These are phyloP conservation scores for Lasioglossum baleicum DNA, from an alignment of 1,140 invertebrate species.

Conservation along the genomic window DNA sequence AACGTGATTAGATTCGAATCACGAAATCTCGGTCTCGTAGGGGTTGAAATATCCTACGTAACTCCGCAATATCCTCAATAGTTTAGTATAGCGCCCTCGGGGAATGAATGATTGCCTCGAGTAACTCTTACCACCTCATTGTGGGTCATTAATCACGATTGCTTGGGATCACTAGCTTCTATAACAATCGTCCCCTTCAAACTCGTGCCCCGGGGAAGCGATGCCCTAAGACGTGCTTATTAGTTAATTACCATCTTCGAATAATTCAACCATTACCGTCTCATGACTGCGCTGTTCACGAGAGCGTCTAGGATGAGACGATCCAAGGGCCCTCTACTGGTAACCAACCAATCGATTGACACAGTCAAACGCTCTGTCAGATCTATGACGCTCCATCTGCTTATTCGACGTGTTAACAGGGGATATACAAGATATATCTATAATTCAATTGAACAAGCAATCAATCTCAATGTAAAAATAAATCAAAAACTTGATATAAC, in stretches of 20 bases:
- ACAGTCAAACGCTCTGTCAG: neutral
- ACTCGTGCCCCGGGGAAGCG: slow-evolving; percentile 7
- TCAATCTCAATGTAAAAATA: too few relatives aligned
- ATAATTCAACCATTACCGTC: slow-evolving; percentile 40
- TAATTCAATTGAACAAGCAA: too few relatives aligned
- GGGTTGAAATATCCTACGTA: neutral
- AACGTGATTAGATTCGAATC: too few relatives aligned
- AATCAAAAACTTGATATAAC: too few relatives aligned
- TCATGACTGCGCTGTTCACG: slow-evolving; percentile 25
- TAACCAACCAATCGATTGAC: slow-evolving; percentile 19
- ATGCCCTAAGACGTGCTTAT: slow-evolving; percentile 42
- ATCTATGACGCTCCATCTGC: neutral
- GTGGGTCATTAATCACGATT: slow-evolving; percentile 55
- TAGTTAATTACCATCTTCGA: slow-evolving; percentile 60
- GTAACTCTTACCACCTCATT: slow-evolving; percentile 30
- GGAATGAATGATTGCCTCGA: slow-evolving; percentile 30
- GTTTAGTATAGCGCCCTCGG: slow-evolving; percentile 8
- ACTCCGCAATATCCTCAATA: neutral
- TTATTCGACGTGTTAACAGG: neutral
- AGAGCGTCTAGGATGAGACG: neutral
- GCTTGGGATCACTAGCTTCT: slow-evolving; percentile 30
- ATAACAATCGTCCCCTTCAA: slow-evolving; percentile 25
- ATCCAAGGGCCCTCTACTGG: slow-evolving; percentile 27
- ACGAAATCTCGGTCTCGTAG: neutral
- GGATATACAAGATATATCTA: neutral